These are phyloP conservation scores for Thaleichthys pacificus DNA, from an alignment of 2,797 vertebrate species.

Conservation along the genomic window DNA sequence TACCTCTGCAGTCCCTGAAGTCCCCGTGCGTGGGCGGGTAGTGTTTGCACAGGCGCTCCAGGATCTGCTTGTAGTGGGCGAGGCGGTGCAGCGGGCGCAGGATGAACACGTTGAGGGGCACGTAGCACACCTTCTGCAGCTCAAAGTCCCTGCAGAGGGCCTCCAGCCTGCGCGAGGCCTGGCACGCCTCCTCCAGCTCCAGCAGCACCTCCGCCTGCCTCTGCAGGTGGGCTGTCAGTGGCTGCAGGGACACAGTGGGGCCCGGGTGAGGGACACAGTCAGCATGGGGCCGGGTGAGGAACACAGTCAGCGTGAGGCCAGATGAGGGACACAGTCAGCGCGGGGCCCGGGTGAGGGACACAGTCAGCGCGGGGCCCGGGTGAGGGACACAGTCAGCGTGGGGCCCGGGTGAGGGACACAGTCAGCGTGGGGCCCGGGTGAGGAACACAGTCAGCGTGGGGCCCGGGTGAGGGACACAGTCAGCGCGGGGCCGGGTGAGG, in stretches of 20 bases:
- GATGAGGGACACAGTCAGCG: not conserved
- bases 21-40: slow-evolving; percentile 86
- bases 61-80: slow-evolving; percentile 96
- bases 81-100: slow-evolving; percentile 94
- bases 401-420: too few species aligned
- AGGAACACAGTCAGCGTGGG: too few species aligned
- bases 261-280: not conserved
- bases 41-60: slow-evolving; percentile 95
- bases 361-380: not conserved
- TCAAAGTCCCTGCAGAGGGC: slow-evolving; percentile 91
- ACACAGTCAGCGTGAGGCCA: not conserved
- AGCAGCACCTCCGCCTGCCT: slow-evolving; percentile 87
- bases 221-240: slow-evolving; percentile 84
- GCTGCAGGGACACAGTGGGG: slow-evolving; percentile 62
- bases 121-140: slow-evolving; percentile 95
- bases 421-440: not conserved
- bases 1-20: slow-evolving; percentile 92
- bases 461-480: too few species aligned
- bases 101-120: slow-evolving; percentile 94
- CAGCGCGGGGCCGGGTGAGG: not conserved
- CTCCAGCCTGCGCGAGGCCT: slow-evolving; percentile 83
- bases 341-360: too few species aligned
- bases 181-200: slow-evolving; percentile 85
- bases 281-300: not conserved
- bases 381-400: too few species aligned